phyloP scores from a whole-genome alignment of 2,113 vertebrate species.

The Herpailurus yagouaroundi region DNA sequence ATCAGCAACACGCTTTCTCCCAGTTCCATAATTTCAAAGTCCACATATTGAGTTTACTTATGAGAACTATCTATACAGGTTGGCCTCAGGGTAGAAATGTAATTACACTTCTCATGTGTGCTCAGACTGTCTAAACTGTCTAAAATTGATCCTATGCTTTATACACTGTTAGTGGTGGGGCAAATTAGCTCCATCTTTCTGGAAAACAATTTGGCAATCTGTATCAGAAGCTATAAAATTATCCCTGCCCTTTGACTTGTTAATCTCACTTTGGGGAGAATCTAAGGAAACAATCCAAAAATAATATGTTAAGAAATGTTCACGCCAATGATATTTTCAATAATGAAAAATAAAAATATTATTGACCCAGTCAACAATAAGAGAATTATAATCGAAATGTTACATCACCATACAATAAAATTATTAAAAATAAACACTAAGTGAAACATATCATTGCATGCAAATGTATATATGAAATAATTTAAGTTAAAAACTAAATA shows the following conservation, averaged over 20 bases:
- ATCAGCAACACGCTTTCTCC: neutral
- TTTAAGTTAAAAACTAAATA: slow-evolving; percentile 41
- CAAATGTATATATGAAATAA: neutral
- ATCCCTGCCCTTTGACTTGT: slow-evolving; percentile 26
- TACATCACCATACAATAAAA: slow-evolving; percentile 2
- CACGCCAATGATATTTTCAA: neutral
- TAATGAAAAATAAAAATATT: slow-evolving; percentile 53
- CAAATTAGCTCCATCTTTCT: neutral
- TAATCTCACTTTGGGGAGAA: slow-evolving; percentile 42
- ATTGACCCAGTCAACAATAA: slow-evolving; percentile 39
- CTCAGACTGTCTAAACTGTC: neutral
- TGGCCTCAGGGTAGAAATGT: neutral
- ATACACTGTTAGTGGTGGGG: neutral
- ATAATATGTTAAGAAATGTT: slow-evolving; percentile 32
- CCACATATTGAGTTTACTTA: slow-evolving; percentile 24
- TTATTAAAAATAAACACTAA: slow-evolving; percentile 39
- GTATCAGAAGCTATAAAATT: neutral
- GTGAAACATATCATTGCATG: neutral
- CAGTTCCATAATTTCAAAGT: slow-evolving; percentile 20
- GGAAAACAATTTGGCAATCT: slow-evolving; percentile 14
- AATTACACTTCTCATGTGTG: slow-evolving; percentile 39
- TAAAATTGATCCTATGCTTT: slow-evolving; percentile 28
- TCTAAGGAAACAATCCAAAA: slow-evolving; percentile 47
- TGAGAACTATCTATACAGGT: neutral
- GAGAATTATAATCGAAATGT: slow-evolving; percentile 31